Evolutionary conservation across 2,113 vertebrate species (phyloP).

Genomic region (Megaleporinus macrocephalus): DNA sequence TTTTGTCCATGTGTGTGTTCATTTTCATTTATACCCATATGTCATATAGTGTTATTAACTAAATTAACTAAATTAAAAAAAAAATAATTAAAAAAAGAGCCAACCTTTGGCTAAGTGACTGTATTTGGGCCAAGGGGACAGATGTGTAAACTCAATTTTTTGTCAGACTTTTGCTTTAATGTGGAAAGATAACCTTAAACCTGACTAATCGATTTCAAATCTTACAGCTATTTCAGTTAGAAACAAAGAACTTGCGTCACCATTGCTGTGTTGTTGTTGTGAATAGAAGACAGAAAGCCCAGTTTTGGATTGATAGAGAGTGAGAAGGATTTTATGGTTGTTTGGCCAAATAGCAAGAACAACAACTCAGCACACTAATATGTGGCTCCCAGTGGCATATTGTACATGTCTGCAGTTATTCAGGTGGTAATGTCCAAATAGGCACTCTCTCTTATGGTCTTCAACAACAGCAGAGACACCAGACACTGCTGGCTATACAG

Average conservation of each 20-base stretch:
- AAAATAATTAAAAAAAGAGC: background rate
- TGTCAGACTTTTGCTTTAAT: no score
- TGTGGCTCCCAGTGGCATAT: background rate
- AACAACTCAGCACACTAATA: background rate
- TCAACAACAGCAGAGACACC: background rate
- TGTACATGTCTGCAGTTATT: background rate
- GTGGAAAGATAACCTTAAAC: background rate
- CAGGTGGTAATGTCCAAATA: background rate
- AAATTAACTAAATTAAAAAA: background rate
- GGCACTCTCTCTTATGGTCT: background rate
- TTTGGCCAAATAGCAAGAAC: background rate
- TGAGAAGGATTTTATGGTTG: background rate
- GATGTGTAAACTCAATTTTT: no score
- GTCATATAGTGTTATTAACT: no score
- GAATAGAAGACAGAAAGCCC: background rate
- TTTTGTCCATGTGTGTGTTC: no score
- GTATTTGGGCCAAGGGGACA: no score
- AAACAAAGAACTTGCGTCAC: background rate
- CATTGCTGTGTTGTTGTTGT: background rate
- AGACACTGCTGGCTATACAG: background rate
- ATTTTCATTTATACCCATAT: no score
- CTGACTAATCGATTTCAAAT: background rate
- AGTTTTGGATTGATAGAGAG: no score
- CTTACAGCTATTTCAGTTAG: background rate
- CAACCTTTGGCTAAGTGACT: no score